Evolutionary conservation across 1,140 invertebrate genomes (phyloP), one percentile per base, ranked within the genome.

Genomic region (Eriosoma lanigerum): DNA sequence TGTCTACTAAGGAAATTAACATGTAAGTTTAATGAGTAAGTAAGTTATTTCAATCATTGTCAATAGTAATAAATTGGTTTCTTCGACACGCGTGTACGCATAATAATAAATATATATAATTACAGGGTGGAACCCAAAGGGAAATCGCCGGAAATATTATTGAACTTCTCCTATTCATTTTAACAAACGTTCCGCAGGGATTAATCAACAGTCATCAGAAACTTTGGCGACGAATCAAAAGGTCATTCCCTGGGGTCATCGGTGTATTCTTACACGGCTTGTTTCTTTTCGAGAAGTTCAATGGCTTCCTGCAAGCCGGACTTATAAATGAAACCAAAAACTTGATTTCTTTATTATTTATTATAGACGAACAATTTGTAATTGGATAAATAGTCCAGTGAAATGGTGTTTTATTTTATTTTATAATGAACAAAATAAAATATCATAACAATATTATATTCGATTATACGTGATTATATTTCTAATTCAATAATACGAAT

Each of bases 181-280:
- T 26, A 75, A 75, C 26, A 56, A 75, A 15, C 72, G 72, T 56
- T 56, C 50, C 50, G 12, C 29, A 29, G 72, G 72, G 29, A 75
- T 75, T 56, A 75, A 75, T 75, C 72, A 75, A 56, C 29, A 32
- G 50, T 56, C 72, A 56, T 75, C 48, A 21, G 72, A 75, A 75
- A 75, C 72, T 75, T 56, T 75, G 52, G 72, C 48, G 72, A 56
- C 72, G 72, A 75, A 75, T 75, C 72, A 75, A 75, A 75, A 75
- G 72, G 72, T 56, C 38, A 75, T 73, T 54, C 70, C 70, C 50
- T 0, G 26, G 70, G 50, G 70, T 73, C 50, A 54, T 32, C 70
- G 38, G 70, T 73, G 50, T 73, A 73, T 73, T 73, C 48, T 73
- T 73, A 52, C 70, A 54, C 29, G 48, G 70, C 50, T 52, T 21